A percentile compares a stretch with the other conserved stretches of the same genome.
phyloP scores from a whole-genome alignment of 1,140 invertebrate species.

The Pollicipes pollicipes region DNA sequence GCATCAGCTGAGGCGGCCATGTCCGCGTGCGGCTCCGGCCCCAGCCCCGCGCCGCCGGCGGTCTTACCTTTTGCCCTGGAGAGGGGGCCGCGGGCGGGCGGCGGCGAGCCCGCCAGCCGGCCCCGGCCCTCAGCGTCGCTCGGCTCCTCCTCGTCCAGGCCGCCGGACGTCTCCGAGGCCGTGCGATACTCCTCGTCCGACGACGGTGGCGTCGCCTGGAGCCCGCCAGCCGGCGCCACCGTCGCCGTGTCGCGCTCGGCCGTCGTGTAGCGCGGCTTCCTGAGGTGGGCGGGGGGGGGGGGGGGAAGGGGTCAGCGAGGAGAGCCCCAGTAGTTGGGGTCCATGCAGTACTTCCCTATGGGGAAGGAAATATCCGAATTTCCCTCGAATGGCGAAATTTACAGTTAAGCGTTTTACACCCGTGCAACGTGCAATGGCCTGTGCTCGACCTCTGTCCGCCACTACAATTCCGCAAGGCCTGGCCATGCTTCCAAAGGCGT shows the following conservation, averaged over 20 bases:
- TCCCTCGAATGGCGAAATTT: too few relatives aligned
- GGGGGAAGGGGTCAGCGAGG: neutral
- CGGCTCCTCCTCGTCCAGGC: slow-evolving; percentile 12
- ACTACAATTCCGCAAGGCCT: too few relatives aligned
- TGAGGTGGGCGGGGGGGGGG: neutral
- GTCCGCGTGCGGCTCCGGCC: too few relatives aligned
- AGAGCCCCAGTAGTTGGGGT: too few relatives aligned
- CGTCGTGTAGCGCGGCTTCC: neutral
- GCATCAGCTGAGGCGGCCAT: too few relatives aligned
- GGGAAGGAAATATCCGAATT: too few relatives aligned
- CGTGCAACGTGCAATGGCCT: too few relatives aligned
- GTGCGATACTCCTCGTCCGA: slow-evolving; percentile 69
- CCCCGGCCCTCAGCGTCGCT: slow-evolving; percentile 17
- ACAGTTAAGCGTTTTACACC: too few relatives aligned
- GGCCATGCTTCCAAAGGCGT: too few relatives aligned
- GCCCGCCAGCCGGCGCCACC: neutral
- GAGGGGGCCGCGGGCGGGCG: slow-evolving; percentile 45
- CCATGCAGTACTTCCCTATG: too few relatives aligned
- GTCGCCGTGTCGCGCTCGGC: neutral
- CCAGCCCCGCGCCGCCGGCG: too few relatives aligned
- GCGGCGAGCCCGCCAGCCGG: slow-evolving; percentile 49
- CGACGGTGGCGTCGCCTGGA: slow-evolving; percentile 34
- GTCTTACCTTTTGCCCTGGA: slow-evolving; percentile 48
- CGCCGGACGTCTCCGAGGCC: slow-evolving; percentile 35
- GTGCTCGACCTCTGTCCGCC: too few relatives aligned